Base-by-base conservation (phyloP, 2,888 invertebrate genomes). In the Melinaea marsaeus region DNA sequence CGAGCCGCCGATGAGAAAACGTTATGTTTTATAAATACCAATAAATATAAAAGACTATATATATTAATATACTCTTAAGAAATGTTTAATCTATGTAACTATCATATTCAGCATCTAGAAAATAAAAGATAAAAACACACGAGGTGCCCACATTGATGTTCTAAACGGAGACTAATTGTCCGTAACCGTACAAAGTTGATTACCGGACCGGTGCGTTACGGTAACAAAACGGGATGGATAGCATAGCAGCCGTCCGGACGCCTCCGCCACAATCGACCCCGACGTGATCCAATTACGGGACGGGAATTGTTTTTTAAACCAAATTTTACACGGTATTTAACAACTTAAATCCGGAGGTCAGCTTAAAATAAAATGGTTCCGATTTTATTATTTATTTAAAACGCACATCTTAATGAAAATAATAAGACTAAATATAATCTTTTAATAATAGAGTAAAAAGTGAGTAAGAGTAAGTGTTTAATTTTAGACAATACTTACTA, bases 181-280 rank as follows among this genome's bases (percentile, higher is more conserved):
- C 75, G 80, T 80, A 83, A 81, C 79, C 75, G 80, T 75, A 77
- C 81, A 85, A 85, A 85, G 73, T 77, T 78, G 81, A 81, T 84
- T 84, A 84, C 75, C 72, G 69, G 57, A 68, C 71, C 66, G 69
- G 65, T 71, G 71, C 72, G 69, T 68, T 63, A 65, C 69, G 62
- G 65, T 62, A 72, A 71, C 69, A 64, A 67, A 69, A 59, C 68
- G 64, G 66, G 69, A 66, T 61, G 64, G 66, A 55, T 32, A n/a
- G 13, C 11, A 13, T n/a, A 22, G 48, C 62, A 54, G 57, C 63
- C 63, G 65, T 65, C 46, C 66, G 58, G 65, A 61, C 66, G 65
- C 66, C 70, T 64, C 71, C 63, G 65, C 71, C 71, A 76, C 75
- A 75, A 81, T 80, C 75, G 74, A 72, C 73, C 75, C 76, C 74